Conservation (phyloP, 1,140 invertebrate genomes). For the Drosophila bipectinata region DNA sequence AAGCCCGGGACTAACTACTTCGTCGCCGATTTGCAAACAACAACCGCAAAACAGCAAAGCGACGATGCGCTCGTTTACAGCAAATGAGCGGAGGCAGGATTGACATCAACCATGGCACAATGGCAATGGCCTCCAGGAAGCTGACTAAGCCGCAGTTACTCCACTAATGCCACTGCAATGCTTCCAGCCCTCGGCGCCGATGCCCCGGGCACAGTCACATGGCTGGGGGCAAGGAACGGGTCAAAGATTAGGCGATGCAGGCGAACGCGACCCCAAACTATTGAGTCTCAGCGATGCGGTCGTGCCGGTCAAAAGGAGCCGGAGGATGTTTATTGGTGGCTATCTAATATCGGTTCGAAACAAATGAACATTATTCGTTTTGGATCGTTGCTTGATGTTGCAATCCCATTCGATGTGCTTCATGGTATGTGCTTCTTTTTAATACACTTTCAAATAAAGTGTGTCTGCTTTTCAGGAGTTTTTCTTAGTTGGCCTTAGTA, state of each 20-base stretch:
- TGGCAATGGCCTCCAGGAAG: slow-evolving; percentile 56
- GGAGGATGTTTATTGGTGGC: slow-evolving; percentile 4
- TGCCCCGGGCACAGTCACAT: slow-evolving; percentile 26
- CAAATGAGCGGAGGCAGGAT: slow-evolving; percentile 56
- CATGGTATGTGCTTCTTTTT: slow-evolving; percentile 29
- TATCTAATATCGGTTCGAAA: slow-evolving; percentile 38
- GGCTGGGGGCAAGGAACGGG: slow-evolving; percentile 12
- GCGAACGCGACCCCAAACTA: not conserved
- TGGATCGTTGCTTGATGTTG: slow-evolving; percentile 28
- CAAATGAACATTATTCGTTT: slow-evolving; percentile 29
- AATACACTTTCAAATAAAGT: not conserved
- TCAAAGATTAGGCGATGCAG: slow-evolving; percentile 46
- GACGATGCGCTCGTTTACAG: slow-evolving; percentile 47
- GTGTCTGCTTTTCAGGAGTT: no score
- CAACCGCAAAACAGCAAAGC: slow-evolving; percentile 69
- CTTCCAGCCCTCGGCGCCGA: slow-evolving; percentile 7
- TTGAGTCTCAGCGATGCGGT: slow-evolving; percentile 30
- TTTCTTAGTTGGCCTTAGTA: no score
- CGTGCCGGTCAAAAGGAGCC: slow-evolving; percentile 21
- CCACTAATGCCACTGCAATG: slow-evolving; percentile 71
- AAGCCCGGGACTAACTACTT: slow-evolving; percentile 10
- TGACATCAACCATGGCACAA: slow-evolving; percentile 48
- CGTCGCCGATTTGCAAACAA: slow-evolving; percentile 21
- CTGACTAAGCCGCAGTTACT: slow-evolving; percentile 61
- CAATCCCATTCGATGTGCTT: slow-evolving; percentile 13